phyloP scores from a whole-genome alignment of 30 jellyfish, hydroid and myxozoan species.

The Catostylus mosaicus region DNA sequence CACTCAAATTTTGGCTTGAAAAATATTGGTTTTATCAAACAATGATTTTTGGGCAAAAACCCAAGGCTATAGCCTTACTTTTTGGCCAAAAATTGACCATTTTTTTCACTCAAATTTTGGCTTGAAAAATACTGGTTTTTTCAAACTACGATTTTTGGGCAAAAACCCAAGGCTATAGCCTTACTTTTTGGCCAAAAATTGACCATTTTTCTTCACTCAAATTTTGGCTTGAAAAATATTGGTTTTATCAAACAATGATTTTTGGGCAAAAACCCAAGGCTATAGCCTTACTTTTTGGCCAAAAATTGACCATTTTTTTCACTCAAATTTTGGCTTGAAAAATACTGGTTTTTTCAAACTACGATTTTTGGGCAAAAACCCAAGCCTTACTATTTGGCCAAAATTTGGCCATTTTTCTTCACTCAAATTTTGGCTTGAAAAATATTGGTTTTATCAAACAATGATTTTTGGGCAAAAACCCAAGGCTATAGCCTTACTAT shows the following conservation, averaged over 20 bases:
- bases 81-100: slow-evolving; percentile 4
- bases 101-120: neutral
- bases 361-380: neutral
- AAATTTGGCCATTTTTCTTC: too few species aligned
- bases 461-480: too few species aligned
- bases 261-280: neutral
- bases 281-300: slow-evolving; percentile 3
- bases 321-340: neutral
- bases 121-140: too few species aligned
- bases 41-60: too few species aligned
- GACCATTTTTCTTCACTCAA: slow-evolving; percentile 6
- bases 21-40: too few species aligned
- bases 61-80: slow-evolving; percentile 3
- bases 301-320: neutral
- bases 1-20: too few species aligned
- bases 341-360: neutral
- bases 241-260: too few species aligned
- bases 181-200: slow-evolving; percentile 2
- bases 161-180: slow-evolving; percentile 3
- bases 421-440: too few species aligned
- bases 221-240: neutral
- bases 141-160: too few species aligned
- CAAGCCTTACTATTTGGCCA: too few species aligned
- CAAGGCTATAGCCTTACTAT: too few species aligned
- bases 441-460: too few species aligned